Percentiles rank a stretch among this genome's conserved stretches.
These are phyloP conservation scores for Mesopsocus fuscifrons DNA, from an alignment of 2,888 invertebrate species.

Conservation along the genomic window DNA sequence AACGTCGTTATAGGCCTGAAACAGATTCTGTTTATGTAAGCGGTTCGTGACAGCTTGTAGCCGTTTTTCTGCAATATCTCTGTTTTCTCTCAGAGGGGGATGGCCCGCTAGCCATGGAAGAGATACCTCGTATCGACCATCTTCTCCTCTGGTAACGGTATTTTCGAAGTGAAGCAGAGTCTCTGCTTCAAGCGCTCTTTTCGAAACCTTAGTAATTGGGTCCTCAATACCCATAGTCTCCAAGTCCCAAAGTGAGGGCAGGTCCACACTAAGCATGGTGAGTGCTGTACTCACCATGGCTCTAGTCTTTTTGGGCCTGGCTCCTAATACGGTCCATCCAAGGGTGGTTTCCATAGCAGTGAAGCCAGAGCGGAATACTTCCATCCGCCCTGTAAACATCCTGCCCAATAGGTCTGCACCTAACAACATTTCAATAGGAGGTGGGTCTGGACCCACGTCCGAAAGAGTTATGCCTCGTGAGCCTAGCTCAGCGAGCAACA, in stretches of 20 bases:
- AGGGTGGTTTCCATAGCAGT: not conserved
- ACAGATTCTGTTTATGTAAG: not conserved
- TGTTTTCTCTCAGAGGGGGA: not conserved
- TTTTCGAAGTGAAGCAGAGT: not conserved
- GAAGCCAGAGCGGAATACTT: not conserved
- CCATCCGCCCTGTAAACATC: not conserved
- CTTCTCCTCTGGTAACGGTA: not conserved
- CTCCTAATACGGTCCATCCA: not conserved
- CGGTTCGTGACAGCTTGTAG: not conserved
- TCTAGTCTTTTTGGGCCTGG: too few species aligned
- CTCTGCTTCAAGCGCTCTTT: not conserved
- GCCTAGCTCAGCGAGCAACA: not conserved
- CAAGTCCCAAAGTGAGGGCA: not conserved
- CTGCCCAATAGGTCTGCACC: not conserved
- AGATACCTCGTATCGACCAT: conserved; percentile 8
- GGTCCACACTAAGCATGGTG: not conserved
- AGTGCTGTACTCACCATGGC: too few species aligned
- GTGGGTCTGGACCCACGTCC: not conserved
- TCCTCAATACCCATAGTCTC: conserved; percentile 4
- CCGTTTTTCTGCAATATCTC: not conserved
- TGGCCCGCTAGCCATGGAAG: conserved; percentile 1
- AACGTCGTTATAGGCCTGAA: conserved; percentile 10
- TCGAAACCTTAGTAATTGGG: not conserved
- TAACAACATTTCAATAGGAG: not conserved
- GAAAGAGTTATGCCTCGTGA: not conserved